Conservation (phyloP, 2,797 vertebrate genomes). For the Lepidocolaptes lacrymiger region DNA sequence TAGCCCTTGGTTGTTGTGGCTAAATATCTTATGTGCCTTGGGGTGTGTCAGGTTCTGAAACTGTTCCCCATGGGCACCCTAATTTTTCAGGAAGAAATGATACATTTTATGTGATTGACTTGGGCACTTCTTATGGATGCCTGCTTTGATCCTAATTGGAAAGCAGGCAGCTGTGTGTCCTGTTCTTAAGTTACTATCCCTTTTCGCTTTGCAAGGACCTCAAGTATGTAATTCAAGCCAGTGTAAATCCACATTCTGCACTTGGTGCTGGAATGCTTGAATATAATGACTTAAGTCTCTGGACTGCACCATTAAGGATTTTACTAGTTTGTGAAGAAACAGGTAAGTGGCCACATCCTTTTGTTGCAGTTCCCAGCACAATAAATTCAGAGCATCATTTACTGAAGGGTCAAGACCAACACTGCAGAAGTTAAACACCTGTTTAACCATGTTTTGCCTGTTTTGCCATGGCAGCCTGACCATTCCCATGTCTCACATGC, state of each 20-base stretch:
- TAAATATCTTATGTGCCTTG: neutral
- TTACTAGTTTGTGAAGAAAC: neutral
- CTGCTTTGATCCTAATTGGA: neutral
- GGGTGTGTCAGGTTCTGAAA: neutral
- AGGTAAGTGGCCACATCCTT: neutral
- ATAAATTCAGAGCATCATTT: neutral
- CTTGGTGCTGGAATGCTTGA: neutral
- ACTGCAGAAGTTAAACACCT: neutral
- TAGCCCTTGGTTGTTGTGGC: neutral
- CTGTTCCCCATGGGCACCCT: neutral
- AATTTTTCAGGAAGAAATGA: neutral
- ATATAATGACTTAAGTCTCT: neutral
- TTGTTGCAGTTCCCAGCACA: neutral
- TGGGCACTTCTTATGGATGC: neutral
- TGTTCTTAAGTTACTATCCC: neutral
- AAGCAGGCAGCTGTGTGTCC: neutral
- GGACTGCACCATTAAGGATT: neutral
- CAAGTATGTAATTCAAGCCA: neutral
- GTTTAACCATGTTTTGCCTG: too few species aligned
- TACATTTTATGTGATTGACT: neutral
- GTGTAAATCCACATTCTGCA: neutral
- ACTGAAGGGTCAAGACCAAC: neutral
- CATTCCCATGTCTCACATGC: neutral
- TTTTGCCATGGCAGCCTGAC: neutral
- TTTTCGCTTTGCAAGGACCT: neutral